Evolutionary conservation across 2,797 vertebrate species (phyloP).

Genomic region (Cossypha polioptera): DNA sequence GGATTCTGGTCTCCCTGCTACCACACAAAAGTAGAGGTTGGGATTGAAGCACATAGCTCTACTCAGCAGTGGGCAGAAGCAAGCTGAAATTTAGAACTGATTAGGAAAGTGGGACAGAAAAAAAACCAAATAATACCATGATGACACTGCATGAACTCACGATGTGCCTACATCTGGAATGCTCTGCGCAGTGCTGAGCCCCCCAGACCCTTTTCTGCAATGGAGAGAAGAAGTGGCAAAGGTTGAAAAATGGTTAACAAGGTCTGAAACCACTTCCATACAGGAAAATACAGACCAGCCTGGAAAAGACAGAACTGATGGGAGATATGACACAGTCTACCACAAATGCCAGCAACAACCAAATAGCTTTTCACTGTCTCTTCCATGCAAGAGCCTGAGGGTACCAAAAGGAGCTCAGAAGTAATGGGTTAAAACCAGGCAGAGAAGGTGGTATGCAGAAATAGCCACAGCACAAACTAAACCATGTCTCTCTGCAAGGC

Average conservation of each 20-base stretch:
- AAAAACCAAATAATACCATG: neutral
- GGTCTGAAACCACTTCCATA: neutral
- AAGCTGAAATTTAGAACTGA: neutral
- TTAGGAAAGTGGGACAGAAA: neutral
- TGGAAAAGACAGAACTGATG: neutral
- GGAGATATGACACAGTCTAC: neutral
- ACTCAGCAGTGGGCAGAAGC: neutral
- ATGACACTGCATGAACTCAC: neutral
- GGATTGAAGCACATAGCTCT: neutral
- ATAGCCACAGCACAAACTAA: neutral
- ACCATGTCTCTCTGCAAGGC: accelerated
- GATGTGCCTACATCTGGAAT: neutral
- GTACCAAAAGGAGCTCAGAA: neutral
- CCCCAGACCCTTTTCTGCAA: neutral
- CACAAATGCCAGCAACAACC: neutral
- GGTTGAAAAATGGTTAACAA: neutral
- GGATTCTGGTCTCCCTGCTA: neutral
- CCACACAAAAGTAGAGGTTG: neutral
- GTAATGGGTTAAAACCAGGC: neutral
- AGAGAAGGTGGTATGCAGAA: neutral
- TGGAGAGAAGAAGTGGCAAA: neutral
- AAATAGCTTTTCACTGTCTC: neutral
- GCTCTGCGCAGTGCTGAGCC: neutral
- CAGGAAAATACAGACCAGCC: neutral
- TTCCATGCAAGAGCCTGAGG: neutral